Base-by-base conservation (phyloP, 2,888 invertebrate species). In the Eupsilia transversa region DNA sequence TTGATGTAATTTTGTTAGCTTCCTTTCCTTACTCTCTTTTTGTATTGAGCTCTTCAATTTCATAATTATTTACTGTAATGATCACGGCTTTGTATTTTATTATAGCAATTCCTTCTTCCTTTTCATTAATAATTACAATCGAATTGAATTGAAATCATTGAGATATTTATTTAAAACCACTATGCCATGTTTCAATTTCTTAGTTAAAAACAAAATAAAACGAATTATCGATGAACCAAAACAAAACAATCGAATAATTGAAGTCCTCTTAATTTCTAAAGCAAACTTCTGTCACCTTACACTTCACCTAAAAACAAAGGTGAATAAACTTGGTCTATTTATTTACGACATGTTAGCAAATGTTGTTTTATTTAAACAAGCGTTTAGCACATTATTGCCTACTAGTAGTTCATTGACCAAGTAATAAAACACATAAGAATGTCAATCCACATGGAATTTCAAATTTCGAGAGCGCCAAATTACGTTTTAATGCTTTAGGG, bases 311-410 rank as follows among this genome's bases (percentile, higher is more conserved):
- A 46, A 61, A 49, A 23, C 54, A 23, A 56, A 79, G 81, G 63
- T 83, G 49, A 81, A 83, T 74, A 67, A 74, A 81, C 81, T 81
- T 73, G 3, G 5, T 57, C 10, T 68, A 43, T 71, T 71, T 72
- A 61, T 49, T 79, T 43, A 81, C n/a, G 23, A 30, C 46, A 30
- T 35, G 52, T 63, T 20, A 10, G 69, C 41, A 74, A 67, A 83
- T 10, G 5, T 33, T 9, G 54, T 56, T 66, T 67, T 79, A 66
- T 73, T 81, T 63, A 35, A 61, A 73, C 35, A 60, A 60, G 20
- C 23, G 49, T 46, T 79, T 79, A 70, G 30, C 57, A 61, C 7
- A 38, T 61, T 69, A 69, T 69, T 56, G 27, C 33, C 2, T 30
- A 46, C 35, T n/a, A n/a, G n/a, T n/a, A 63, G 56, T 67, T 27